phyloP scores from a whole-genome alignment of 2,797 vertebrate genomes.

The Petrocephalus schoutedeni region DNA sequence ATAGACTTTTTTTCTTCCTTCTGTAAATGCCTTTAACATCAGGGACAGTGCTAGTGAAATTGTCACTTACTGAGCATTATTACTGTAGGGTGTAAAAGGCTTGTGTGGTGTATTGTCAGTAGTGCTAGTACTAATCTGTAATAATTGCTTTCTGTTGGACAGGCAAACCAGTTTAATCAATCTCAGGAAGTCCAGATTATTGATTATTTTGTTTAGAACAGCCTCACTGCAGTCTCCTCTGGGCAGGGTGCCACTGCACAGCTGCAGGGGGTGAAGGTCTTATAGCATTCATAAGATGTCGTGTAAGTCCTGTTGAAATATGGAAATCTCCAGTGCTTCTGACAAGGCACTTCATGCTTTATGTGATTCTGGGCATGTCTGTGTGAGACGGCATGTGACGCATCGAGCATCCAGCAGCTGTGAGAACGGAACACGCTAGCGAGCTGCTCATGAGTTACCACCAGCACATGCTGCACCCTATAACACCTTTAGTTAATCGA shows the following conservation, averaged over 20 bases:
- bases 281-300: neutral
- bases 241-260: neutral
- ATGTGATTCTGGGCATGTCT: neutral
- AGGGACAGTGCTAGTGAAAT: neutral
- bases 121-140: slow-evolving; percentile 5
- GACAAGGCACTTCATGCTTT: neutral
- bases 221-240: neutral
- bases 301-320: neutral
- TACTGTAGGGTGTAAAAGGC: neutral
- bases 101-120: neutral
- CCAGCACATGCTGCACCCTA: neutral
- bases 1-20: neutral
- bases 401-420: neutral
- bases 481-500: neutral
- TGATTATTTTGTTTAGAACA: neutral
- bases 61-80: neutral
- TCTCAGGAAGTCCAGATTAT: neutral
- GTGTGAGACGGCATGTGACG: neutral
- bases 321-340: neutral
- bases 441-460: neutral
- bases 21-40: neutral
- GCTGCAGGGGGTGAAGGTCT: neutral
- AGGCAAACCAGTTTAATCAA: neutral
- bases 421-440: neutral
- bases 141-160: neutral